Evolutionary conservation across 2,888 invertebrate genomes (phyloP).

Genomic region (Epicampocera succincta): DNA sequence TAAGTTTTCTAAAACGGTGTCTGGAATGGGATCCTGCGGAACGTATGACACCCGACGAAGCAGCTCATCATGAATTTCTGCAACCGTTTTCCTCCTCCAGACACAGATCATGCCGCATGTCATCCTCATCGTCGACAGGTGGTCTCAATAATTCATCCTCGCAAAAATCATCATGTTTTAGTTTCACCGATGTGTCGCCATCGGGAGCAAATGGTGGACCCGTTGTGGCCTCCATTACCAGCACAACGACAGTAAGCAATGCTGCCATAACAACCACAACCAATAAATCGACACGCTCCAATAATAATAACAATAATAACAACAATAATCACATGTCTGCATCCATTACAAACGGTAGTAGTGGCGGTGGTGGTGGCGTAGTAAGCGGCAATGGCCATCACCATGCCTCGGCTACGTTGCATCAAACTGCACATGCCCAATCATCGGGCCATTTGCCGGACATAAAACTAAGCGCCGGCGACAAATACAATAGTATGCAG

Average conservation of each 20-base stretch:
- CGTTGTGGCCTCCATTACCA: constrained; percentile 71
- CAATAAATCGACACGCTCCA: constrained; percentile 72
- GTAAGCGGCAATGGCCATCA: constrained; percentile 42
- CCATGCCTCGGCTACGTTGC: constrained; percentile 65
- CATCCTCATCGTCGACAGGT: constrained; percentile 78
- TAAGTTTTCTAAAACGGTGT: constrained; percentile 94
- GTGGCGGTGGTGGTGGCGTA: constrained; percentile 28
- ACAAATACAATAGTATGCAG: constrained; percentile 81
- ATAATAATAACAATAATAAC: constrained; percentile 69
- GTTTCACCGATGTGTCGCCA: constrained; percentile 78
- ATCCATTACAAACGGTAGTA: constrained; percentile 57
- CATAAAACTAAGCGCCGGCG: constrained; percentile 80
- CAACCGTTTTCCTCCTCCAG: constrained; percentile 83
- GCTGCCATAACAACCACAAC: constrained; percentile 77
- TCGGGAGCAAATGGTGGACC: constrained; percentile 67
- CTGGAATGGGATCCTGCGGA: constrained; percentile 97
- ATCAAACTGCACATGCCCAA: constrained; percentile 74
- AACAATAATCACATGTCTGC: constrained; percentile 62
- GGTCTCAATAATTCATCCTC: constrained; percentile 79
- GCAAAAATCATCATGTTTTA: constrained; percentile 79
- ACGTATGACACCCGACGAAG: constrained; percentile 95
- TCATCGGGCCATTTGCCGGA: constrained; percentile 81
- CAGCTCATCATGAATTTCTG: constrained; percentile 93
- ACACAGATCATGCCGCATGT: constrained; percentile 79
- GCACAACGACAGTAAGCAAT: constrained; percentile 78